Evolutionary conservation across 2,113 vertebrate species (phyloP).

Genomic region (Xyliphius kryptos): DNA sequence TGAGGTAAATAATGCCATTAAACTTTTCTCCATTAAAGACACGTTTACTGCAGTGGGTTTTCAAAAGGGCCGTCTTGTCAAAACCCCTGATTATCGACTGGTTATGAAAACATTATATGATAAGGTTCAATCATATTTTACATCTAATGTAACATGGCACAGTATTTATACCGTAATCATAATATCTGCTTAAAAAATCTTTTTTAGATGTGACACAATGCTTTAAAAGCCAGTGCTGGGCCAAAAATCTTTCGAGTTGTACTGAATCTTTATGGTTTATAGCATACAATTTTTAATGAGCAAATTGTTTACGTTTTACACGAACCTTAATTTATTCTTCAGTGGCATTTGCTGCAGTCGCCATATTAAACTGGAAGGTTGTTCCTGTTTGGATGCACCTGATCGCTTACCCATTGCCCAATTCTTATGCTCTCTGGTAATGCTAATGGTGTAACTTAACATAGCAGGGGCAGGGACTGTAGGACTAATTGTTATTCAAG

Average conservation of each 20-base stretch:
- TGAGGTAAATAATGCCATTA: too few species aligned
- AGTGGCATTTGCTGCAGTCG: constrained; percentile 5
- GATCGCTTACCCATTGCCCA: constrained; percentile 16
- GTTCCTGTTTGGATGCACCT: constrained; percentile 23
- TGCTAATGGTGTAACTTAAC: constrained; percentile 35
- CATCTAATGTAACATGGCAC: too few species aligned
- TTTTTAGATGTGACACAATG: too few species aligned
- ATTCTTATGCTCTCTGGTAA: constrained; percentile 35
- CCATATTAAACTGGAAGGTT: constrained; percentile 7
- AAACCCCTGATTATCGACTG: too few species aligned
- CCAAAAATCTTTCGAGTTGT: not conserved
- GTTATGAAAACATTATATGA: too few species aligned
- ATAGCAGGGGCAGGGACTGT: constrained; percentile 41
- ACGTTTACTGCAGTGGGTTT: too few species aligned
- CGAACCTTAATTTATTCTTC: not conserved
- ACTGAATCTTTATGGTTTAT: not conserved
- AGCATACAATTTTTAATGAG: not conserved
- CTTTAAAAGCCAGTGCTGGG: too few species aligned
- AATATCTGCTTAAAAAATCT: too few species aligned
- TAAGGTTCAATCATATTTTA: too few species aligned
- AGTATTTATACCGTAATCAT: too few species aligned
- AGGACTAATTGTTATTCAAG: constrained; percentile 59
- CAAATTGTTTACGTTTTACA: not conserved
- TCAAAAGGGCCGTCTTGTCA: too few species aligned
- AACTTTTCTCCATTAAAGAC: too few species aligned